Percentiles rank a stretch among this genome's conserved stretches.
These are phyloP conservation scores for Steatornis caripensis DNA, from an alignment of 2,113 vertebrate species.

Conservation along the genomic window DNA sequence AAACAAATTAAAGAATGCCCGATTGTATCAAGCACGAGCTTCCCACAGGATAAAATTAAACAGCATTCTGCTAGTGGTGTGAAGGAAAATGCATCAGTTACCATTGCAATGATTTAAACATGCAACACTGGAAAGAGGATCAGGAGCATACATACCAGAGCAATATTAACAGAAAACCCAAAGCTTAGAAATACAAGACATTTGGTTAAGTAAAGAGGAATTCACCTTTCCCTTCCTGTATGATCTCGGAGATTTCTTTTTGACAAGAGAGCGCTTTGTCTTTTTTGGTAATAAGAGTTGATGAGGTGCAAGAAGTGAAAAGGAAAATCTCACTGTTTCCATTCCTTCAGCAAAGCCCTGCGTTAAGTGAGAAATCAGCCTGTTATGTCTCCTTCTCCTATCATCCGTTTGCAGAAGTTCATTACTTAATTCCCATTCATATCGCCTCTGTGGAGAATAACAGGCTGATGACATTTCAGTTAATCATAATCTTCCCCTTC, in stretches of 20 bases:
- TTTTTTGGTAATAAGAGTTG: not conserved
- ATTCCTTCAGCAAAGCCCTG: not conserved
- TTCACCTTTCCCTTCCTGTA: not conserved
- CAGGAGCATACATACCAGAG: not conserved
- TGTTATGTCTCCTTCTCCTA: constrained; percentile 13
- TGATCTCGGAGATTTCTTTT: not conserved
- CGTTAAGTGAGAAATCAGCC: constrained; percentile 30
- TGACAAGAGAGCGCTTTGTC: not conserved
- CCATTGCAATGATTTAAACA: constrained; percentile 14
- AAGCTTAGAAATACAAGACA: not conserved
- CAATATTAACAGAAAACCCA: not conserved
- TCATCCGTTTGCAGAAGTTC: not conserved
- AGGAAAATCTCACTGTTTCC: not conserved
- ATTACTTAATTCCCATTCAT: constrained; percentile 49
- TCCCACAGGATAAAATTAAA: constrained; percentile 53
- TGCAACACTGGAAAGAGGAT: not conserved
- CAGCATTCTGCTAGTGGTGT: constrained; percentile 39
- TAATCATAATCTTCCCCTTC: constrained; percentile 27
- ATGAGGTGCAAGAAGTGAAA: not conserved
- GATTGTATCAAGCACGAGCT: constrained; percentile 56
- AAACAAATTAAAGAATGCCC: constrained; percentile 25
- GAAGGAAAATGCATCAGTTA: constrained; percentile 59
- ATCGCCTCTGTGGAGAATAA: constrained; percentile 6
- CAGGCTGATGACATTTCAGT: constrained; percentile 47
- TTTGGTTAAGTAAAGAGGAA: not conserved